Base-by-base conservation (phyloP, 2,888 invertebrate species). In the Caradrina kadenii region DNA sequence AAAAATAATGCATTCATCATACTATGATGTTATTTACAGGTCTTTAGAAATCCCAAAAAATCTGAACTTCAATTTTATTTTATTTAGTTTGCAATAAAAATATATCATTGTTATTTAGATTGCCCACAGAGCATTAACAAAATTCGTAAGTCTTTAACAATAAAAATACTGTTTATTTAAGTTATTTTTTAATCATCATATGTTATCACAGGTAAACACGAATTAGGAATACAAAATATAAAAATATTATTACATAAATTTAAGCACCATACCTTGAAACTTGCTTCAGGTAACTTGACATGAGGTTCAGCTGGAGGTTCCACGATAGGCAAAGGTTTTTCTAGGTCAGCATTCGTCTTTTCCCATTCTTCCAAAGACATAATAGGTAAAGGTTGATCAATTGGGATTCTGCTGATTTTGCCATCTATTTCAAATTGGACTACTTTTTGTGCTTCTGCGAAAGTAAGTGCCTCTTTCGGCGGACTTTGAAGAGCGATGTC, bases 391-490 rank as follows among this genome's bases (percentile, higher is more conserved):
- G 97, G 96, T 73, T 98, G 97, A 70, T 97, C 96, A 52, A 96
- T 96, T 0, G 96, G 95, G 69, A 97, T 94, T 76, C 97, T 96
- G 69, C 97, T 97, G 67, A 97, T 96, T 90, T 97, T 97, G 0
- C 98, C 98, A 90, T 98, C 97, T n/a, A 98, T 96, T 88, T 98
- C 98, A 87, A 98, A 98, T 90, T 98, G 98, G 0, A 99, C 98
- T 79, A 98, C 97, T 93, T 98, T 97, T 89, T 98, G 98, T 3
- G 98, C 97, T 88, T 98, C 98, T 42, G 98, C 98, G 88, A 98
- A 98, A 17, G 98, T 97, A 61, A 98, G 94, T 17, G 97, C 97
- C 89, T 98, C 98, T 83, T 97, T 96, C 2, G 96, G 96, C 13
- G 96, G 96, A 71, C 96, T 94, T 80, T 95, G 96, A 5, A 96